Evolutionary conservation across 1,140 invertebrate species (phyloP), one percentile per base, ranked within the genome.

Genomic region (Polypedilum vanderplanki): DNA sequence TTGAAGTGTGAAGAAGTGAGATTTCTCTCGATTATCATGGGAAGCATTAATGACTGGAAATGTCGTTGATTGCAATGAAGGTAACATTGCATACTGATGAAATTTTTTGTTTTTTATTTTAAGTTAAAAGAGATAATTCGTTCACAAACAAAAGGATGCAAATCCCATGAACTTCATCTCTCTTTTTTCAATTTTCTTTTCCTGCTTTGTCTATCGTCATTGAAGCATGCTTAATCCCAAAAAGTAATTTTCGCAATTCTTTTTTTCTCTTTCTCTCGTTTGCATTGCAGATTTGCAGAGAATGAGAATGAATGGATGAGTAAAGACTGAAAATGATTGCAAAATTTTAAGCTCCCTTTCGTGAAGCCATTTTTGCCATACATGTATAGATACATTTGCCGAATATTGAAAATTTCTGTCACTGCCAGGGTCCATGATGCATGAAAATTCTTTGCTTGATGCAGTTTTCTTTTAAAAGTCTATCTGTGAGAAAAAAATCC

Each of bases 191-290:
- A 57, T 12, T 15, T 57, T 57, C 46, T 57, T 46, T 46, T 46
- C 15, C 15, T n/a, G 46, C 46, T n/a, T 33, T 57, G n/a, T 57
- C n/a, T 57, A 57, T 12, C 46, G 46, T n/a, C n/a, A 57, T 57
- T 57, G 10, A 57, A 57, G 12, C 12, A 57, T 57, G n/a, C 12
- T 15, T 57, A 57, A 57, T 57, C 46, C 46, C n/a, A n/a, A 15
- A 57, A 57, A 57, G 46, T n/a, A 57, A 57, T 57, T 57, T 57
- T 57, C 46, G 46, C 46, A 12, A 57, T 57, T 57, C 12, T 46
- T 46, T 46, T 46, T 8, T 12, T 33, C 5, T 33, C 24, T 33
- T 5, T 33, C 24, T 33, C 24, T 33, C 24, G 24, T 33, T 33
- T 33, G 24, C 24, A 33, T 33, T 33, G 24, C 24, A 33, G 24